Conservation (phyloP, 2,113 vertebrate genomes). For the Meles meles region DNA sequence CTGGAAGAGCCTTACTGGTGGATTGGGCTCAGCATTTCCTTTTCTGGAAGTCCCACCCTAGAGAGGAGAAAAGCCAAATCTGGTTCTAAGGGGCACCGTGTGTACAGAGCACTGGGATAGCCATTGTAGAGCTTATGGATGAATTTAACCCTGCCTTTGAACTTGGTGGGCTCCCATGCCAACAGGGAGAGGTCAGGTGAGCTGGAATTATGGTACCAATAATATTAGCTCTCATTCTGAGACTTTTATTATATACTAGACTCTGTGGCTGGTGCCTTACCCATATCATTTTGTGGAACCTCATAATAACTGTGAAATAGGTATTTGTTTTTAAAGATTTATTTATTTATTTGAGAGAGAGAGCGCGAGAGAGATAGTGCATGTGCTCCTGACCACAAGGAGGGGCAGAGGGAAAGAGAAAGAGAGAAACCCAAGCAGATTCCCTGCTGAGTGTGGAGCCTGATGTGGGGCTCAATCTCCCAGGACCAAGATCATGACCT, state of each 20-base stretch:
- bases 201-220: not conserved
- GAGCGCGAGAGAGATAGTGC: not conserved
- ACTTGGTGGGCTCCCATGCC: not conserved
- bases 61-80: not conserved
- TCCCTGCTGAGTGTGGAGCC: not conserved
- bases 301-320: not conserved
- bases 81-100: rapidly evolving
- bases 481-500: not conserved
- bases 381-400: not conserved
- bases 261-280: not conserved
- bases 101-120: not conserved
- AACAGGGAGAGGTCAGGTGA: not conserved
- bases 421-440: not conserved
- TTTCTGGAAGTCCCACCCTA: constrained; percentile 92
- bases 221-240: not conserved
- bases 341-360: not conserved
- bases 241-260: not conserved
- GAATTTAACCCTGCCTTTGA: not conserved
- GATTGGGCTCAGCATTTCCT: constrained; percentile 79
- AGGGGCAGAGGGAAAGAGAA: not conserved
- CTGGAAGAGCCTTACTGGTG: constrained; percentile 89
- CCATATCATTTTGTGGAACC: not conserved
- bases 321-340: not conserved
- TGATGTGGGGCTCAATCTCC: not conserved
- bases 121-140: not conserved